phyloP scores from a whole-genome alignment of 2,797 vertebrate species.

The Sebastes matsubarae region DNA sequence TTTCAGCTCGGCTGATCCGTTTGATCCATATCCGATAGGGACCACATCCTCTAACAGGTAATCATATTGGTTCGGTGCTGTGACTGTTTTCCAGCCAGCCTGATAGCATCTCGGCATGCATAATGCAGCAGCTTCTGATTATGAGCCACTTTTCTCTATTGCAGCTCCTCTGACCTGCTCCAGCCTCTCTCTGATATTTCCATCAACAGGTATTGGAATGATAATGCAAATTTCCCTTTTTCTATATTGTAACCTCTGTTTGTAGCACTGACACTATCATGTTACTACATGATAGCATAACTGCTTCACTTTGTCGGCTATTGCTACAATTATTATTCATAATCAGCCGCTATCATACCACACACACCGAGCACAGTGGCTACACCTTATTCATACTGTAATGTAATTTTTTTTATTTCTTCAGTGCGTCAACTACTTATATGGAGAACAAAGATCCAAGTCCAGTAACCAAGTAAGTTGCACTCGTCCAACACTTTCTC shows the following conservation, averaged over 20 bases:
- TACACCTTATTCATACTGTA: background rate
- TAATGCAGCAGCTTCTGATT: slow-evolving; percentile 76
- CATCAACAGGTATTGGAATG: slow-evolving; percentile 71
- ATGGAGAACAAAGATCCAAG: slow-evolving; percentile 20
- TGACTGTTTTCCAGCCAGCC: slow-evolving; percentile 73
- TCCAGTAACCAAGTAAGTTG: slow-evolving; percentile 30
- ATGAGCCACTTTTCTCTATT: slow-evolving; percentile 73
- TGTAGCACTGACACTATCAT: slow-evolving; percentile 15
- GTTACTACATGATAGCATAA: slow-evolving; percentile 26
- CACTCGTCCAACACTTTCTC: background rate
- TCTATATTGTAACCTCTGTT: slow-evolving; percentile 24
- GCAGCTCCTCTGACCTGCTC: slow-evolving; percentile 74
- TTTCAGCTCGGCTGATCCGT: slow-evolving; percentile 82
- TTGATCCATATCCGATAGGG: slow-evolving; percentile 82
- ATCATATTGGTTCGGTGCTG: slow-evolving; percentile 78
- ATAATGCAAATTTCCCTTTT: slow-evolving; percentile 46
- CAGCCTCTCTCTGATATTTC: slow-evolving; percentile 66
- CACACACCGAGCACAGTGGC: background rate
- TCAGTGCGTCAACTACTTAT: slow-evolving; percentile 23
- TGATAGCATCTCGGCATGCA: slow-evolving; percentile 75
- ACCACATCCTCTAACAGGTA: slow-evolving; percentile 82
- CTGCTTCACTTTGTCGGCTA: slow-evolving; percentile 12
- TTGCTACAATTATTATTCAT: slow-evolving; percentile 27
- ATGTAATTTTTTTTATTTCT: background rate
- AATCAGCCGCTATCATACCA: background rate